phyloP scores from a whole-genome alignment of 2,113 vertebrate species.

The Heterocephalus glaber region DNA sequence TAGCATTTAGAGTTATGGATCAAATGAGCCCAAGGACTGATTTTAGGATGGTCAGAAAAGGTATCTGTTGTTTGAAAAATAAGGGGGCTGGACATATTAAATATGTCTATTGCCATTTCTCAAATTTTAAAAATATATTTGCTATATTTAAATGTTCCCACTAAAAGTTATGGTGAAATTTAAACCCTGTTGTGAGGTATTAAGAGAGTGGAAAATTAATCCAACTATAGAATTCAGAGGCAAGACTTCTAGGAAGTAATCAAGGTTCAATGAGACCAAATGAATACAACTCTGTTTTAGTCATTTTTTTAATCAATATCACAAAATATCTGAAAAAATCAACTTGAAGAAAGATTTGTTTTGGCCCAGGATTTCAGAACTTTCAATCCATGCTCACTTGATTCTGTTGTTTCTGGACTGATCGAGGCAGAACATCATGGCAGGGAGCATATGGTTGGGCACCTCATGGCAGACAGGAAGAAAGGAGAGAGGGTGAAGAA shows the following conservation, averaged over 20 bases:
- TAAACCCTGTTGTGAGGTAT: background rate
- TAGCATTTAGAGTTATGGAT: background rate
- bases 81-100: background rate
- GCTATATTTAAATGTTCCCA: background rate
- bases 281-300: background rate
- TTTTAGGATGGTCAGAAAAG: background rate
- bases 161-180: background rate
- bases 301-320: background rate
- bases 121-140: background rate
- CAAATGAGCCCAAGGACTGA: background rate
- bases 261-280: background rate
- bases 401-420: background rate
- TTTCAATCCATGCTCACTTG: background rate
- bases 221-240: background rate
- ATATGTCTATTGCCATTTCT: background rate
- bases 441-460: background rate
- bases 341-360: background rate
- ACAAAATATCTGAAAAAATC: background rate
- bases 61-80: background rate
- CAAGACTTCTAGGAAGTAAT: background rate
- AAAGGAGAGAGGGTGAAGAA: background rate
- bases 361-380: background rate
- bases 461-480: background rate
- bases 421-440: background rate
- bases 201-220: background rate